Conservation (phyloP, 2,888 invertebrate species). For the Himalopsyche anomala region DNA sequence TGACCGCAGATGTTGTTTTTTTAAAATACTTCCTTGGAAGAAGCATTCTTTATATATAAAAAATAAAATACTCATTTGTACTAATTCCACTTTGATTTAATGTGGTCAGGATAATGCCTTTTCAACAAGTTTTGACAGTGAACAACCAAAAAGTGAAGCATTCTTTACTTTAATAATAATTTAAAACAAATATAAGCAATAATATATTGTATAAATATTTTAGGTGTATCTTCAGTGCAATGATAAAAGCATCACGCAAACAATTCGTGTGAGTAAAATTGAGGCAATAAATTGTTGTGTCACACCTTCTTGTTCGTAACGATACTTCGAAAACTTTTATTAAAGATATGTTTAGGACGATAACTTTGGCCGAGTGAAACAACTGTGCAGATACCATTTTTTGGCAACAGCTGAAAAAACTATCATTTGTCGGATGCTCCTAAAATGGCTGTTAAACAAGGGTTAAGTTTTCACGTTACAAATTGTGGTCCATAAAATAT, state of each 20-base stretch:
- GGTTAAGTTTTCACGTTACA: not conserved
- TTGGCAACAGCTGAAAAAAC: slow-evolving; percentile 40
- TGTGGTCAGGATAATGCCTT: too few relatives aligned
- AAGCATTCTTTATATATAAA: too few relatives aligned
- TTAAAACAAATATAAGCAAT: too few relatives aligned
- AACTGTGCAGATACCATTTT: not conserved
- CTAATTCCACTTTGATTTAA: too few relatives aligned
- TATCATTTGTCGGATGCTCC: slow-evolving; percentile 15
- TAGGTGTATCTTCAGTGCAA: not conserved
- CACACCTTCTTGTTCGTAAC: slow-evolving; percentile 21
- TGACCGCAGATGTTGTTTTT: too few relatives aligned
- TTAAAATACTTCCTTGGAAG: too few relatives aligned
- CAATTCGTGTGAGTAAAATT: slow-evolving; percentile 21
- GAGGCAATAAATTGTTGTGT: slow-evolving; percentile 19
- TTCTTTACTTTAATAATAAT: too few relatives aligned
- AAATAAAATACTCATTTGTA: too few relatives aligned
- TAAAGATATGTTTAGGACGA: slow-evolving; percentile 34
- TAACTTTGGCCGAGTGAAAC: slow-evolving; percentile 34
- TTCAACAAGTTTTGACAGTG: too few relatives aligned
- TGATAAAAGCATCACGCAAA: slow-evolving; percentile 41
- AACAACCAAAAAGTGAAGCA: too few relatives aligned
- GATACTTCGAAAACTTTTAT: slow-evolving; percentile 31
- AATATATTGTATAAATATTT: too few relatives aligned
- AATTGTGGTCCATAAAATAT: not conserved
- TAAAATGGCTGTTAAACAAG: slow-evolving; percentile 15